phyloP scores from a whole-genome alignment of 2,113 vertebrate genomes.

The Monopterus albus region DNA sequence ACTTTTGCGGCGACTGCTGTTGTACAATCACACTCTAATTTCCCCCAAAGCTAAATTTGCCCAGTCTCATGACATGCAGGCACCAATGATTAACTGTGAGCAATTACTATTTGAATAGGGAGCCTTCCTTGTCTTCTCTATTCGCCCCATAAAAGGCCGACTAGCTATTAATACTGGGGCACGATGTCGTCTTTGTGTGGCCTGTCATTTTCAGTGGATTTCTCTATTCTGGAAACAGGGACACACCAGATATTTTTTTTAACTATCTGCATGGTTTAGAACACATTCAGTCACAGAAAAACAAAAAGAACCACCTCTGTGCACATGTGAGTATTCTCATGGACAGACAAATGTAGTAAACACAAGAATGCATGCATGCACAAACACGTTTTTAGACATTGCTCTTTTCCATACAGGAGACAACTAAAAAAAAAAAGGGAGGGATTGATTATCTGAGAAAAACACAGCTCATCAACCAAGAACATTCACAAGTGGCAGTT shows the following conservation, averaged over 20 bases:
- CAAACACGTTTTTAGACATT: not conserved
- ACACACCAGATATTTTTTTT: conserved; percentile 4
- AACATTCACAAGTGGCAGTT: conserved; percentile 36
- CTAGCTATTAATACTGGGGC: conserved; percentile 43
- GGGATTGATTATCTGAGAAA: conserved; percentile 23
- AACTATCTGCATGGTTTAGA: not conserved
- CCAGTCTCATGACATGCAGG: conserved; percentile 69
- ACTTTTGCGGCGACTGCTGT: conserved; percentile 65
- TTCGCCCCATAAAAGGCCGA: conserved; percentile 43
- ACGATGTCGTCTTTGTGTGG: conserved; percentile 42
- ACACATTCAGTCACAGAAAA: not conserved
- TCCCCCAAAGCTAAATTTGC: conserved; percentile 72
- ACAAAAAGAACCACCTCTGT: not conserved
- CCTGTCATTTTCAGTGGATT: conserved; percentile 51
- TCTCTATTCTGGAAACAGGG: conserved; percentile 36
- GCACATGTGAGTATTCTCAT: not conserved
- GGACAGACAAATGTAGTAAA: not conserved
- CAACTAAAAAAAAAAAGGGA: not conserved
- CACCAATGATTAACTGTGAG: conserved; percentile 78
- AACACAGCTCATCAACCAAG: conserved; percentile 43
- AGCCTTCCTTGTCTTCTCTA: conserved; percentile 47
- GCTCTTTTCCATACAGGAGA: conserved; percentile 18
- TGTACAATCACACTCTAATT: conserved; percentile 76
- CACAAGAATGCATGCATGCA: not conserved
- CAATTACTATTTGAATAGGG: conserved; percentile 71